Conservation (phyloP, 1,140 invertebrate genomes). For the Bursaphelenchus mucronatus region DNA sequence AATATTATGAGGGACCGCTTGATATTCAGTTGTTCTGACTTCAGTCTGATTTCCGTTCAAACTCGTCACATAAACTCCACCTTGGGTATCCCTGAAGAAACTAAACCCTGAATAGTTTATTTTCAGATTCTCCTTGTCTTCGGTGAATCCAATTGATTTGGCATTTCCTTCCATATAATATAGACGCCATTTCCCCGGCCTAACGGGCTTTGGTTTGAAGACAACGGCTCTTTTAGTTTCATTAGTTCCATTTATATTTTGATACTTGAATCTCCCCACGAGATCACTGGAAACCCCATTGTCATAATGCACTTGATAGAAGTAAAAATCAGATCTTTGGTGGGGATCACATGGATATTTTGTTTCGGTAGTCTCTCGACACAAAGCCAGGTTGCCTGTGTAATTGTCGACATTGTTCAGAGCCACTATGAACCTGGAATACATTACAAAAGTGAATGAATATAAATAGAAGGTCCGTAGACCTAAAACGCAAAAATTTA, state of each 20-base stretch:
- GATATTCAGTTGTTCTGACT: conserved; percentile 65
- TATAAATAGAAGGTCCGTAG: no score
- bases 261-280: neutral
- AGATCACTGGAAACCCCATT: conserved; percentile 14
- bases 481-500: no score
- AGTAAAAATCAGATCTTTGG: conserved; percentile 30
- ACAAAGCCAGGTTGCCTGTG: conserved; percentile 7
- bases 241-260: neutral
- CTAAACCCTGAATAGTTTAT: neutral
- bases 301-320: conserved; percentile 32
- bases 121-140: neutral
- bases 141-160: conserved; percentile 11
- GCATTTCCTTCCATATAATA: conserved; percentile 20
- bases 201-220: no score
- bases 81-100: neutral
- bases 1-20: conserved; percentile 66
- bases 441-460: no score
- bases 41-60: conserved; percentile 1
- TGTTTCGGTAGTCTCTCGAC: conserved; percentile 8
- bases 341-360: conserved; percentile 31
- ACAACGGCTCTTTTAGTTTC: neutral
- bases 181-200: no score
- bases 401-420: neutral
- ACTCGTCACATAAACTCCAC: conserved; percentile 11
- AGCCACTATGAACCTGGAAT: no score